Conservation (phyloP, 2,113 vertebrate species). For the Corythornis madagascariensis region DNA sequence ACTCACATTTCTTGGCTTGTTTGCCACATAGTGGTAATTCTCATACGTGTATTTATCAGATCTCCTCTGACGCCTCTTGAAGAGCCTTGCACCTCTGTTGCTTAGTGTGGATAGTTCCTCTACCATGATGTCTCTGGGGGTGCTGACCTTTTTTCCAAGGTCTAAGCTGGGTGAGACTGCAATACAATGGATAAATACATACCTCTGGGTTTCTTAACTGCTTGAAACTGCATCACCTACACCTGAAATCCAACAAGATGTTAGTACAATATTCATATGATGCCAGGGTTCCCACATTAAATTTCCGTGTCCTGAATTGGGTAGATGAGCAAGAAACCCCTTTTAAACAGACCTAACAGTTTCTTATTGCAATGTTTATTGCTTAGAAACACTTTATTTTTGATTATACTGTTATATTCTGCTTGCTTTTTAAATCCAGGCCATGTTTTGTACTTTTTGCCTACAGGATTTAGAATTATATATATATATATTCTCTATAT, state of each 20-base stretch:
- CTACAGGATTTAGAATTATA: no score
- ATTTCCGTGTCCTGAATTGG: neutral
- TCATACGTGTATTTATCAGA: constrained; percentile 97
- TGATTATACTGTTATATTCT: neutral
- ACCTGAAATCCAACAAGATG: neutral
- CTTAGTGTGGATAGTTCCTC: constrained; percentile 90
- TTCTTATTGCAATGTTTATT: neutral
- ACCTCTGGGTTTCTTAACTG: neutral
- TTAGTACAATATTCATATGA: neutral
- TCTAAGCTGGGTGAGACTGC: constrained; percentile 82
- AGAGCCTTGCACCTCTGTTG: constrained; percentile 93
- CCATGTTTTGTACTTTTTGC: neutral
- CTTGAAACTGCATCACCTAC: neutral
- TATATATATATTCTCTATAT: no score
- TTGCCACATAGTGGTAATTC: constrained; percentile 83
- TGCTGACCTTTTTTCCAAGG: constrained; percentile 90
- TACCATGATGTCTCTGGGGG: constrained; percentile 95
- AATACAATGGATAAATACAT: constrained; percentile 37
- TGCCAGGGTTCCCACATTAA: neutral
- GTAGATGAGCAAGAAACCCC: neutral
- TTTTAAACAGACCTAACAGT: neutral
- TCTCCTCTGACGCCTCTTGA: constrained; percentile 93
- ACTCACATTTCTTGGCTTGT: constrained; percentile 84
- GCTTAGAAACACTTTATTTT: neutral
- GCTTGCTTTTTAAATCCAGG: neutral